Percentiles rank a stretch among this genome's conserved stretches.
Conservation (phyloP, 2,797 vertebrate species). For the Sebastes matsubarae region DNA sequence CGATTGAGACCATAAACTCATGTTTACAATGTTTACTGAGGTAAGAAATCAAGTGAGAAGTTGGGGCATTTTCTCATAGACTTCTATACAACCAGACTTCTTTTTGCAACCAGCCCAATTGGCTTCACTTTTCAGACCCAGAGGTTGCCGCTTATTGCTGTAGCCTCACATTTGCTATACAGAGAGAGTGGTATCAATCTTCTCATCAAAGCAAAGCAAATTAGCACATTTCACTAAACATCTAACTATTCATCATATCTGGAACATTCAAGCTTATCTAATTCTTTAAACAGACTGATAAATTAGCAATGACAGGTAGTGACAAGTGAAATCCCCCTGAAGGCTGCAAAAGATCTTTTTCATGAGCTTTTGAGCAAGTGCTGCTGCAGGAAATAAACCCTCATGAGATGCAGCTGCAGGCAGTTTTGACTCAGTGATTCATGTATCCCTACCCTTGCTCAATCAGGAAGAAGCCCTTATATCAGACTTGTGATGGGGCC, state of each 20-base stretch:
- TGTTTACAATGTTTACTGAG: too few species aligned
- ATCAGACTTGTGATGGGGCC: background rate
- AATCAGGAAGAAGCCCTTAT: background rate
- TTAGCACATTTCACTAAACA: background rate
- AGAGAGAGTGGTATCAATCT: background rate
- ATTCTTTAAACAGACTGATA: background rate
- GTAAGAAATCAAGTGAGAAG: too few species aligned
- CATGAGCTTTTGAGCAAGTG: conserved; percentile 5
- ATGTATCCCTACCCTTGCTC: background rate
- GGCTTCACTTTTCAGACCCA: too few species aligned
- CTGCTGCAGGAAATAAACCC: conserved; percentile 53
- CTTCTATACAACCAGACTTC: background rate
- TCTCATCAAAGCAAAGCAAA: background rate
- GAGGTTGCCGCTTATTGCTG: too few species aligned
- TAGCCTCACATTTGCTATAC: too few species aligned
- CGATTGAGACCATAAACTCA: too few species aligned
- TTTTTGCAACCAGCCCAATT: background rate
- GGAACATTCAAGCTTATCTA: background rate
- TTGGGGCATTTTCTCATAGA: too few species aligned
- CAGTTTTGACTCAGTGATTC: conserved; percentile 15
- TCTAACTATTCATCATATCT: background rate
- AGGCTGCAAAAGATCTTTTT: background rate
- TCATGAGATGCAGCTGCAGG: conserved; percentile 24
- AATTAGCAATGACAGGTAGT: background rate
- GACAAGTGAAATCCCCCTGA: background rate